Evolutionary conservation across 2,797 vertebrate genomes (phyloP), one percentile per base, ranked within the genome.

Genomic region (Xerus rutilus): DNA sequence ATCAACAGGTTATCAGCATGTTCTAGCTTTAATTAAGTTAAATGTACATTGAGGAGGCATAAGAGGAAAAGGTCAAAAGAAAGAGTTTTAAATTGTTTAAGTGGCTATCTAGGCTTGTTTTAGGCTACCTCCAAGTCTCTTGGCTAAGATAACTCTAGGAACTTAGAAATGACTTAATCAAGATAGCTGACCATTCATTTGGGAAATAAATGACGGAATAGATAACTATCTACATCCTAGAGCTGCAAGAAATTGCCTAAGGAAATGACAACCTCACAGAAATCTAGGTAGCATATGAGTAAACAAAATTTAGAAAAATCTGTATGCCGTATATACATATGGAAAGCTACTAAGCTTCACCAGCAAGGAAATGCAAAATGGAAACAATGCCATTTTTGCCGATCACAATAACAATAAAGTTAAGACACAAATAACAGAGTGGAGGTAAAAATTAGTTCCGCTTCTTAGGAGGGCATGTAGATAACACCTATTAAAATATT

Each of bases 291-390:
- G 32, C 65, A 65, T 32, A 83, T 30, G 43, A 90, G 35, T 93
- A 52, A 82, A 78, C 62, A 30, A 97, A 95, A 91, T 84, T 88
- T 32, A 72, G 59, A 92, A 84, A 93, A 94, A 86, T 30, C 32
- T 64, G 18, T 70, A 78, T 54, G 78, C 20, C 18, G 20, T 47
- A 12, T 73, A 45, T 3, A 89, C 30, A 81, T 1, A 90, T 1
- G 5, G 43, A 89, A 30, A 93, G 52, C n/a, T 59, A 77, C 52
- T 52, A 64, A 90, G 65, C 23, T n/a, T 94, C 47, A 70, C 74
- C 28, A 65, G 86, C 13, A 78, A 59, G 74, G 47, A 84, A 67
- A 86, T 28, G 28, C 62, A 77, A 78, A 95, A 20, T 39, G 49
- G 32, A 87, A 91, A 82, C n/a, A 95, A 67, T 32, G 39, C 47